These are phyloP conservation scores for Carcharodon carcharias DNA, from an alignment of 2,797 vertebrate genomes.

Conservation along the genomic window DNA sequence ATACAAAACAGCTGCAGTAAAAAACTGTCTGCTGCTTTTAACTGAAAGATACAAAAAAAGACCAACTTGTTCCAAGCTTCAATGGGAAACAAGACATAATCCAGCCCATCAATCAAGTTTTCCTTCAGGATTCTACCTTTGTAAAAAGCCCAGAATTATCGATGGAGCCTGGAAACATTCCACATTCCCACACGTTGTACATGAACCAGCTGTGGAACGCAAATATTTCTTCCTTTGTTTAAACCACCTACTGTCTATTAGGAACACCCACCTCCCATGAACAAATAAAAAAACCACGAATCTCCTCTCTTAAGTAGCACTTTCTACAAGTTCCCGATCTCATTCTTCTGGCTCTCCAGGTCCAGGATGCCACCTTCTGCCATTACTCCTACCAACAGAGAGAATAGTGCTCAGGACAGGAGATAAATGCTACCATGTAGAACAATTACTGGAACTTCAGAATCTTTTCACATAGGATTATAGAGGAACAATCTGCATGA, in stretches of 20 bases:
- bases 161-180: conserved; percentile 81
- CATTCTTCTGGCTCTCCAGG: conserved; percentile 69
- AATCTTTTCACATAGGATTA: neutral
- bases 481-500: neutral
- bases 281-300: conserved; percentile 47
- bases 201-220: conserved; percentile 90
- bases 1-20: neutral
- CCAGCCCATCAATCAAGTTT: conserved; percentile 87
- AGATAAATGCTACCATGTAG: neutral
- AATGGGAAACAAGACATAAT: conserved; percentile 85
- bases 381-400: conserved; percentile 48
- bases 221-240: conserved; percentile 98
- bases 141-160: conserved; percentile 90
- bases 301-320: conserved; percentile 64
- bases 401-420: neutral
- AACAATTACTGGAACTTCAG: neutral
- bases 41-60: neutral
- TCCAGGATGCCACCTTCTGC: conserved; percentile 77
- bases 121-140: conserved; percentile 84
- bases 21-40: neutral
- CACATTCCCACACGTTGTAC: conserved; percentile 80
- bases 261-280: conserved; percentile 55
- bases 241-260: conserved; percentile 93
- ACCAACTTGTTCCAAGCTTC: conserved; percentile 88
- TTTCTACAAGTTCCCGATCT: conserved; percentile 64